These are phyloP conservation scores for Oryzias dopingdopingensis DNA, from an alignment of 2,797 vertebrate genomes.

Conservation along the genomic window DNA sequence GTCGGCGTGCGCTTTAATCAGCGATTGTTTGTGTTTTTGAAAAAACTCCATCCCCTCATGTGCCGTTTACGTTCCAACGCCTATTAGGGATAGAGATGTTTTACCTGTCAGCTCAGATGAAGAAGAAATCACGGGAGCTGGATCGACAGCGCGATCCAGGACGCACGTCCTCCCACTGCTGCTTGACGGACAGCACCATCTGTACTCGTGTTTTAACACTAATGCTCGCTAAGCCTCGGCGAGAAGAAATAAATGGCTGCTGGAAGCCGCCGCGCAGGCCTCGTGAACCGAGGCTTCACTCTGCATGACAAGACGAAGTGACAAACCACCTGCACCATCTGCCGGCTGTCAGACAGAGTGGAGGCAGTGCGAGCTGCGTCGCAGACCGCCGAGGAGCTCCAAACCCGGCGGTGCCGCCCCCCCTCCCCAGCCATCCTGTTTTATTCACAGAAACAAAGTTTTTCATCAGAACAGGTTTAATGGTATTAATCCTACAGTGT, in stretches of 20 bases:
- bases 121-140: conserved; percentile 25
- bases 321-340: conserved; percentile 45
- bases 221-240: conserved; percentile 42
- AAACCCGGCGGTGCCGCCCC: neutral
- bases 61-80: neutral
- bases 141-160: conserved; percentile 15
- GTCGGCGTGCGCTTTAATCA: neutral
- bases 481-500: too few relatives aligned
- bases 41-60: rapidly evolving
- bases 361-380: neutral
- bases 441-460: too few relatives aligned
- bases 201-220: conserved; percentile 65
- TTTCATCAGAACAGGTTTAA: too few relatives aligned
- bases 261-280: conserved; percentile 29
- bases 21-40: conserved; percentile 1
- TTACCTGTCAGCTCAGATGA: conserved; percentile 28
- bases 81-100: conserved; percentile 15
- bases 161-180: conserved; percentile 35
- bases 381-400: conserved; percentile 9
- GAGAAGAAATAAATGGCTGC: conserved; percentile 46
- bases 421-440: too few relatives aligned
- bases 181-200: conserved; percentile 65
- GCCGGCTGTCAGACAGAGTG: conserved; percentile 30
- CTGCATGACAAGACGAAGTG: conserved; percentile 33
- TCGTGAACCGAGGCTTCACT: conserved; percentile 40